Percentiles rank a stretch among this genome's conserved stretches.
Conservation (phyloP, 2,113 vertebrate genomes). For the Serilophus lunatus region DNA sequence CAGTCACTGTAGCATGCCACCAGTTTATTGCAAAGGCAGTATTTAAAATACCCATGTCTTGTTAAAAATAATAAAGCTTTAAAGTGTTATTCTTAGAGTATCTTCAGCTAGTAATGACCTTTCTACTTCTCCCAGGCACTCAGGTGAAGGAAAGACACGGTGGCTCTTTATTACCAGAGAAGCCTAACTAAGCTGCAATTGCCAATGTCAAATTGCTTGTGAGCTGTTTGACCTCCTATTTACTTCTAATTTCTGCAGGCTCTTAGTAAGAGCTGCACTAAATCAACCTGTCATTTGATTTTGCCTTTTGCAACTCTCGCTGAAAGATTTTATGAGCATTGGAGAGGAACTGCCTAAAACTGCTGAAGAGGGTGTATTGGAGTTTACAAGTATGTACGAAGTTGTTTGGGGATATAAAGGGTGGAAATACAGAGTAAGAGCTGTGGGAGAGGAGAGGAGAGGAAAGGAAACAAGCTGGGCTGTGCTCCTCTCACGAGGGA, state of each 20-base stretch:
- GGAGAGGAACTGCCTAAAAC: conserved; percentile 14
- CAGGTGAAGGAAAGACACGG: not conserved
- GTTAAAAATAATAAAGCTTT: conserved; percentile 31
- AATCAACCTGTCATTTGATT: conserved; percentile 68
- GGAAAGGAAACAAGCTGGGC: too few relatives aligned
- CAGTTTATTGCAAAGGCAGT: not conserved
- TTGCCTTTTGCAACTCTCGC: conserved; percentile 1
- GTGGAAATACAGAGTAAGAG: not conserved
- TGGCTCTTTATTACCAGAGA: conserved; percentile 56
- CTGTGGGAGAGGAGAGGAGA: not conserved
- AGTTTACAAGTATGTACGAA: not conserved
- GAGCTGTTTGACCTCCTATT: conserved; percentile 68
- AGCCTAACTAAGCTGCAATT: conserved; percentile 62
- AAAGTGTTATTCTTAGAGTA: not conserved
- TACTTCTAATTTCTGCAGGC: conserved; percentile 71
- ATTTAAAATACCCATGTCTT: not conserved
- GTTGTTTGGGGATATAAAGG: not conserved
- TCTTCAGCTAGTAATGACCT: conserved; percentile 33
- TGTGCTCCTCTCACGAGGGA: not conserved
- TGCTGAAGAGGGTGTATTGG: not conserved
- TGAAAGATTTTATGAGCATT: conserved; percentile 38
- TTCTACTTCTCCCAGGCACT: not conserved
- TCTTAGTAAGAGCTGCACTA: conserved; percentile 59
- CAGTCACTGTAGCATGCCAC: not conserved
- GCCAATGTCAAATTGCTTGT: conserved; percentile 63